A percentile compares a stretch with the other conserved stretches of the same genome.
Evolutionary conservation across 2,113 vertebrate species (phyloP).

Genomic region (Scolopax mira): DNA sequence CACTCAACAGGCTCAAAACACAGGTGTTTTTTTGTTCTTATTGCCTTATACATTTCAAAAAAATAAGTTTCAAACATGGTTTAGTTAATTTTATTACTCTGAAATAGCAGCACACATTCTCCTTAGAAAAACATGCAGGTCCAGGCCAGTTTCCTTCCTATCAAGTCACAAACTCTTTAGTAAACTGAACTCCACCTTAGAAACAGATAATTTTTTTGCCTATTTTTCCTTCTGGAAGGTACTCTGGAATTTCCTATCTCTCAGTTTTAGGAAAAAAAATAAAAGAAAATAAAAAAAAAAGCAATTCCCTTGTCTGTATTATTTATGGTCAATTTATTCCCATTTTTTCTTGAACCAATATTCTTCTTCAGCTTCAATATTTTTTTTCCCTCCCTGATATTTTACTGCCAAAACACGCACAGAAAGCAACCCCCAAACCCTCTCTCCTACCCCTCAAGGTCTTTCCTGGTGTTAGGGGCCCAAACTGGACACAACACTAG

Average conservation of each 20-base stretch:
- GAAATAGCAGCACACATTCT: background rate
- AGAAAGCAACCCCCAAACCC: background rate
- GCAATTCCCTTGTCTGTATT: background rate
- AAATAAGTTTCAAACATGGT: accelerated
- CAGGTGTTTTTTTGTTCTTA: background rate
- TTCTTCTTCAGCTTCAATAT: background rate
- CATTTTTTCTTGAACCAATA: background rate
- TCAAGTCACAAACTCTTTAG: background rate
- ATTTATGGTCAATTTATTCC: background rate
- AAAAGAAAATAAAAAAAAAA: background rate
- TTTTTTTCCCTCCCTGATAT: background rate
- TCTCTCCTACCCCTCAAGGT: background rate
- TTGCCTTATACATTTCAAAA: background rate
- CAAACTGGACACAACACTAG: background rate
- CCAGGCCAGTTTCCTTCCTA: background rate
- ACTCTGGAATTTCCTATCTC: background rate
- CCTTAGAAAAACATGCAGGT: background rate
- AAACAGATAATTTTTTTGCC: background rate
- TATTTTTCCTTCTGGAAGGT: background rate
- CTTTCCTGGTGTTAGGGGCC: background rate
- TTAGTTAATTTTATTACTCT: background rate
- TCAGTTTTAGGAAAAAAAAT: background rate
- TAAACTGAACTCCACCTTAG: background rate
- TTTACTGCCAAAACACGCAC: background rate
- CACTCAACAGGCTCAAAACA: background rate